These are phyloP conservation scores for Fragum sueziense DNA, from an alignment of 2,888 invertebrate genomes.

Conservation along the genomic window DNA sequence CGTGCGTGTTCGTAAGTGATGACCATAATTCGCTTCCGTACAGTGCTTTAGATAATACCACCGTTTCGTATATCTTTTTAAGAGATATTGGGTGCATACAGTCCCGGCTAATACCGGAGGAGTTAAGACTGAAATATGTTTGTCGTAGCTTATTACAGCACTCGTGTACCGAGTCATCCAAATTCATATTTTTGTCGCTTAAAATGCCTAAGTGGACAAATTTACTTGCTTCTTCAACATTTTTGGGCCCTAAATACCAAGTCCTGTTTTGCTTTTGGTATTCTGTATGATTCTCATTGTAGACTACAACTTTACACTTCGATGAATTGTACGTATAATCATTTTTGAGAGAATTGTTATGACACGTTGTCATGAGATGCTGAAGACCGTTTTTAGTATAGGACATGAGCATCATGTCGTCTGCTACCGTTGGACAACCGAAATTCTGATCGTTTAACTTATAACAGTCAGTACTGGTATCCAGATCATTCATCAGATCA, in stretches of 20 bases:
- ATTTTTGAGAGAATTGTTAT: background rate
- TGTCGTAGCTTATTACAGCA: background rate
- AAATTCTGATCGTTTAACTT: background rate
- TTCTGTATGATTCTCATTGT: background rate
- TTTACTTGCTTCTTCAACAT: background rate
- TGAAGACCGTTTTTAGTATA: conserved; percentile 1
- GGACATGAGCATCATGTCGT: background rate
- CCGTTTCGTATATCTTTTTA: background rate
- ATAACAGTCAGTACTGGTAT: background rate
- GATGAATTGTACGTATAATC: conserved; percentile 2
- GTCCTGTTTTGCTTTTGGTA: background rate
- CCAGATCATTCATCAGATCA: background rate
- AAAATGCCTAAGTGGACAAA: background rate
- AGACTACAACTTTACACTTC: conserved; percentile 1
- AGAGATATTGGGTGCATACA: background rate
- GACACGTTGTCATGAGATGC: background rate
- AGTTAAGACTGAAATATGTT: background rate
- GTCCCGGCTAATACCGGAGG: background rate
- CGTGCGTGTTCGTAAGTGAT: background rate
- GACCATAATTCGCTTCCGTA: conserved; percentile 6
- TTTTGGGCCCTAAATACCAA: background rate
- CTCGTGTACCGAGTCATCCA: background rate
- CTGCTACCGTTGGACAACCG: conserved; percentile 16
- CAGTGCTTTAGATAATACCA: conserved; percentile 2
- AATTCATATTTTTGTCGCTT: background rate